Evolutionary conservation across 2,797 vertebrate species (phyloP).

Genomic region (Sylvia borin): DNA sequence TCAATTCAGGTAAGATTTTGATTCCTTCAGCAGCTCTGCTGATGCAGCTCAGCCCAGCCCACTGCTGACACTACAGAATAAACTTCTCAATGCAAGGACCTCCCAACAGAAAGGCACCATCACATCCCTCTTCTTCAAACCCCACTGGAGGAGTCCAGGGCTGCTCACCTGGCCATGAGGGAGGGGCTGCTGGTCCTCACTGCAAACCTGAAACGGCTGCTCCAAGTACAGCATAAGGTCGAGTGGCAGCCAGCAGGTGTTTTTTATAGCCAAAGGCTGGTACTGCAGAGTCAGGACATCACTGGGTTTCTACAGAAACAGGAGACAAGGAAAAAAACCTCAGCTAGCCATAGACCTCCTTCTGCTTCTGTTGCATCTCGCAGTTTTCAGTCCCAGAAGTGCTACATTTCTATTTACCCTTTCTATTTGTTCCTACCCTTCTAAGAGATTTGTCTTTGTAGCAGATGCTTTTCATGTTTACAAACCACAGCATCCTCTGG

Average conservation of each 20-base stretch:
- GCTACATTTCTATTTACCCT: neutral
- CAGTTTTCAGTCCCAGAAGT: neutral
- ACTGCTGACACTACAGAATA: no score
- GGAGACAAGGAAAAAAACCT: neutral
- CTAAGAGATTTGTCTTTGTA: neutral
- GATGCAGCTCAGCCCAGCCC: neutral
- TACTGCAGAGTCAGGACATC: conserved; percentile 71
- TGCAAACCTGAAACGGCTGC: conserved; percentile 64
- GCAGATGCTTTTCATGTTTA: neutral
- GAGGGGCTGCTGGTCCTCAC: conserved; percentile 9
- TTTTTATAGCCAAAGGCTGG: conserved; percentile 82
- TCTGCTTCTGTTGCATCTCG: neutral
- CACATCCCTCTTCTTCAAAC: neutral
- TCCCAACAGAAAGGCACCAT: neutral
- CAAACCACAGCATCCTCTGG: neutral
- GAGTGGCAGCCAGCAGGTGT: conserved; percentile 80
- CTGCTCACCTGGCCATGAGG: conserved; percentile 46
- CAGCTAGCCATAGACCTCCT: neutral
- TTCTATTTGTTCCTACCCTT: neutral
- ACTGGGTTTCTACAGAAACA: conserved; percentile 72
- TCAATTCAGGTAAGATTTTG: neutral
- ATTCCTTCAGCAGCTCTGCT: neutral
- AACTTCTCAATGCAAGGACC: no score
- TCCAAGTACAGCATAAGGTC: conserved; percentile 49
- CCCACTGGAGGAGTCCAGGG: neutral